Evolutionary conservation across 2,888 invertebrate genomes (phyloP).

Genomic region (Zaprionus lineosus): DNA sequence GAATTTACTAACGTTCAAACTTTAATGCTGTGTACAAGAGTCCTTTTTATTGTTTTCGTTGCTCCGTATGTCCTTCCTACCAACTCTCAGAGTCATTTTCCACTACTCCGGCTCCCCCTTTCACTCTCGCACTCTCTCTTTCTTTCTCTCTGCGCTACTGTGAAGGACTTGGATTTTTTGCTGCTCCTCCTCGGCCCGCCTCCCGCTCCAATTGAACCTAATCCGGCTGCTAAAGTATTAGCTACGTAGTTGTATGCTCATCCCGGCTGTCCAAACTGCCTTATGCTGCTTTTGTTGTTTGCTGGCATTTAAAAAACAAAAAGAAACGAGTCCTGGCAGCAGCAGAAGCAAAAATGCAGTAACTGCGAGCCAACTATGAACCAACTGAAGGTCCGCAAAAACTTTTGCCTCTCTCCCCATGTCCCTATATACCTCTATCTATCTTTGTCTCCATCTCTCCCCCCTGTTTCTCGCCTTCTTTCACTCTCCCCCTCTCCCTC

Average conservation of each 20-base stretch:
- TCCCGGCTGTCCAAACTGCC: conserved; percentile 76
- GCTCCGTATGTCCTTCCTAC: conserved; percentile 21
- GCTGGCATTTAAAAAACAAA: conserved; percentile 69
- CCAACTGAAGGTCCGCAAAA: conserved; percentile 55
- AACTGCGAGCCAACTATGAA: conserved; percentile 24
- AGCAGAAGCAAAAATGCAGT: conserved; percentile 2
- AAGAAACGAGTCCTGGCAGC: conserved; percentile 25
- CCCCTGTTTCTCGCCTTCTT: conserved; percentile 5
- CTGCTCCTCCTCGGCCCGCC: conserved; percentile 28
- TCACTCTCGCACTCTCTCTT: conserved; percentile 2
- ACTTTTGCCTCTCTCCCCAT: conserved; percentile 62
- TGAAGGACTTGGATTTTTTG: conserved; percentile 44
- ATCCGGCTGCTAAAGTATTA: conserved; percentile 77
- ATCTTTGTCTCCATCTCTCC: conserved; percentile 9
- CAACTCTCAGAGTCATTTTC: too few species aligned
- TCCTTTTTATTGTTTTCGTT: conserved; percentile 47
- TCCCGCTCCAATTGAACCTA: conserved; percentile 74
- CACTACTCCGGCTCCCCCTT: too few species aligned
- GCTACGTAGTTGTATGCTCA: conserved; percentile 76
- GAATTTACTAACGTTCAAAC: conserved; percentile 76
- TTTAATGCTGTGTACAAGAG: conserved; percentile 74
- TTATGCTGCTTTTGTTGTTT: conserved; percentile 77
- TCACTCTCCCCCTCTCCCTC: too few species aligned
- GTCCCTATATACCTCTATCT: conserved; percentile 16
- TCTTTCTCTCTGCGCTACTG: conserved; percentile 15